Percentiles rank a stretch among this genome's conserved stretches.
phyloP scores from a whole-genome alignment of 2,888 invertebrate genomes.

The Amitus sp. region DNA sequence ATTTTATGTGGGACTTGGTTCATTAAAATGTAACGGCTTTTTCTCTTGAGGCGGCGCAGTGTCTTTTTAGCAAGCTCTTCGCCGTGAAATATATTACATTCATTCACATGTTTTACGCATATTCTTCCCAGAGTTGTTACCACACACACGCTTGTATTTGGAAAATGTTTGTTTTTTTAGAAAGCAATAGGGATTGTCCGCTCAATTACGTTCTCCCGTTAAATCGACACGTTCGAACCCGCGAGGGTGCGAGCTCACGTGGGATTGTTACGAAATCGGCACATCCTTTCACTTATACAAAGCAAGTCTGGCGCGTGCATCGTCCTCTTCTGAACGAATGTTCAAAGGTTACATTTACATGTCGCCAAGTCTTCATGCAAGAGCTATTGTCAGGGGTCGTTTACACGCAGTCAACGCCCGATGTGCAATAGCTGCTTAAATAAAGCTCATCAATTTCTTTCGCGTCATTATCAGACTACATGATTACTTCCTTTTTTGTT shows the following conservation, averaged over 20 bases:
- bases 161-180: neutral
- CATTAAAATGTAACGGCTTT: neutral
- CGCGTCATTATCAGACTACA: too few relatives aligned
- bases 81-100: too few relatives aligned
- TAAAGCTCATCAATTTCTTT: too few relatives aligned
- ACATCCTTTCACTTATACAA: constrained; percentile 38
- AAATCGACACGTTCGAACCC: constrained; percentile 17
- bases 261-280: constrained; percentile 22
- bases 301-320: constrained; percentile 37
- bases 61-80: too few relatives aligned
- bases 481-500: too few relatives aligned
- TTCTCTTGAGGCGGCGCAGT: neutral
- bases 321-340: constrained; percentile 39
- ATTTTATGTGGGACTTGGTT: neutral
- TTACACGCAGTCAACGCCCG: too few relatives aligned
- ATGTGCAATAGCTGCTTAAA: too few relatives aligned
- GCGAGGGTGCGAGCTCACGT: constrained; percentile 13
- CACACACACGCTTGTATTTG: too few relatives aligned
- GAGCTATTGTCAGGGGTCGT: constrained; percentile 38
- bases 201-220: constrained; percentile 23
- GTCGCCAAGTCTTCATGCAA: constrained; percentile 44
- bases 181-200: constrained; percentile 6
- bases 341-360: constrained; percentile 58
- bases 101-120: too few relatives aligned
- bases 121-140: too few relatives aligned